Base-by-base conservation (phyloP, 1,140 invertebrate species). In the Pteromalus puparum region DNA sequence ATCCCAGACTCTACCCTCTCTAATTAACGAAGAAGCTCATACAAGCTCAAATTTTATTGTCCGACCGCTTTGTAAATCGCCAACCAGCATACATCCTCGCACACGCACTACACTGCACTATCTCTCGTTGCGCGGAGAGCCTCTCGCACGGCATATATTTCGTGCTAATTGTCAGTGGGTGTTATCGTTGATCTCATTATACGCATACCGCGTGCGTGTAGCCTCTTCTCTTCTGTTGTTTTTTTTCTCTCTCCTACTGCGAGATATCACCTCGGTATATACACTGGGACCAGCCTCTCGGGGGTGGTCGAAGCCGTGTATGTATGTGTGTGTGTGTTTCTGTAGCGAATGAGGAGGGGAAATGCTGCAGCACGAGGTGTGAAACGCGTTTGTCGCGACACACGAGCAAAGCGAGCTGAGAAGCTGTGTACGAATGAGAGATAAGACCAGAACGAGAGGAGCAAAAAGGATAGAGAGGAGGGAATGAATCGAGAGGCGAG, bases 161-260 rank as follows among this genome's bases (percentile, higher is more conserved):
- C 86, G 88, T 79, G 85, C 89, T 92, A 91, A 92, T 92, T 91
- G 90, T 90, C 90, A 90, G 89, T 88, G 86, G 83, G 86, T 86
- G 87, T 89, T 91, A 91, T 92, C 90, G 87, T 87, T 86, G 86
- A 91, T 90, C 90, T 92, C 90, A 91, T 91, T 90, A 90, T 90
- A 90, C 88, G 89, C 90, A 91, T 91, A 89, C 88, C 88, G 86
- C 87, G 87, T 86, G 88, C 90, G 90, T 92, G 90, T 91, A 90
- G 82, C 73, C 78, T 82, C 83, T 82, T 61, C 68, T 81, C 46
- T 26, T 72, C 72, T 42, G 46, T 72, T 65, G 6, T 65, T 42
- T 53, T 18, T 5, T 18, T 15, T 81, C 70, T 38, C 30, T 30
- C 7, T 81, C 34, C 30, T 21, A 12, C 1, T 6, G 65, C n/a